Evolutionary conservation across 2,888 invertebrate genomes (phyloP).

Genomic region (Odontothrips loti): DNA sequence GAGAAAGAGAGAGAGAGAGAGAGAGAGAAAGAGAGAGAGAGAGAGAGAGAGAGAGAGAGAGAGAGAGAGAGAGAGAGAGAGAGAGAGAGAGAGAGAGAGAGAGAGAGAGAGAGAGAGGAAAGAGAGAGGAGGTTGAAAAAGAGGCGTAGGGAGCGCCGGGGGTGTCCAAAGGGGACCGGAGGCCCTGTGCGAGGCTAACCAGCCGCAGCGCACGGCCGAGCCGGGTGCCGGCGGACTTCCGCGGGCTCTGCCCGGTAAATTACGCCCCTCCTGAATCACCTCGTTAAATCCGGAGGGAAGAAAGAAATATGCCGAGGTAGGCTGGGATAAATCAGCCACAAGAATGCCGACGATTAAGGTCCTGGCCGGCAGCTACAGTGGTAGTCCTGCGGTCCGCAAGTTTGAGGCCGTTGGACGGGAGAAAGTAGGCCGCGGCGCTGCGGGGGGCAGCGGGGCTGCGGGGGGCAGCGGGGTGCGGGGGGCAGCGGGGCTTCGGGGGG

Average conservation of each 20-base stretch:
- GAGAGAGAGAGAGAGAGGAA: too few species aligned
- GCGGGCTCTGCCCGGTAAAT: neutral
- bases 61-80: too few species aligned
- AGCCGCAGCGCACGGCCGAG: neutral
- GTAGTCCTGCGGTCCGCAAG: neutral
- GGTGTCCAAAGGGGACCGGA: too few species aligned
- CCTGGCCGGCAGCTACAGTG: neutral
- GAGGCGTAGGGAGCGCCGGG: too few species aligned
- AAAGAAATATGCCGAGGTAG: constrained; percentile 8
- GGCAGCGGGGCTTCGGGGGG: too few species aligned
- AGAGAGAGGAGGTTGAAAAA: too few species aligned
- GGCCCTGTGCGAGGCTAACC: too few species aligned
- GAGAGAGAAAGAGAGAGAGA: too few species aligned
- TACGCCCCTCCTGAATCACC: constrained; percentile 12
- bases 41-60: too few species aligned
- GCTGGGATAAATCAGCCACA: constrained; percentile 14
- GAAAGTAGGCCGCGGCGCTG: neutral
- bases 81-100: too few species aligned
- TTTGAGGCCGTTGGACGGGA: neutral
- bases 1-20: too few species aligned
- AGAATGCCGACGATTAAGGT: constrained; percentile 15
- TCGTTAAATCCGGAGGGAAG: constrained; percentile 11
- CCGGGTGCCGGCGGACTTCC: neutral
- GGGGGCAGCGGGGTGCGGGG: neutral
- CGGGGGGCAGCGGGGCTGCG: neutral